These are phyloP conservation scores for Leptura quadrifasciata DNA, from an alignment of 2,888 invertebrate species.

Conservation along the genomic window DNA sequence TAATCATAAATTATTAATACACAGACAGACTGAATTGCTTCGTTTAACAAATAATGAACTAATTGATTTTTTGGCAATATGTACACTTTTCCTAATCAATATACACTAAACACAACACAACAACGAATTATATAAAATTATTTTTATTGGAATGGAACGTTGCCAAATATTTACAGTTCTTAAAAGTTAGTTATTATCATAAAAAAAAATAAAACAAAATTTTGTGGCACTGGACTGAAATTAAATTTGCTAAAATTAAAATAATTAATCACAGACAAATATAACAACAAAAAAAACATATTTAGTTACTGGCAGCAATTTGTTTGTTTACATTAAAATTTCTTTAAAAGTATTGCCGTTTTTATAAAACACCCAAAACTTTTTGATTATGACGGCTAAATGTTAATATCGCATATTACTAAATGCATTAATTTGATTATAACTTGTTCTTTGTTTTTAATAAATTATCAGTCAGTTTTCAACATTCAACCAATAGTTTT, in stretches of 20 bases:
- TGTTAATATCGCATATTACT: constrained; percentile 55
- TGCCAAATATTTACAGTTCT: constrained; percentile 56
- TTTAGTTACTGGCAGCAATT: constrained; percentile 51
- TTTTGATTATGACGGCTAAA: constrained; percentile 56
- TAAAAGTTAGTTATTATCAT: constrained; percentile 50
- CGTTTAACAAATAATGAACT: constrained; percentile 71
- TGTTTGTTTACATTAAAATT: constrained; percentile 49
- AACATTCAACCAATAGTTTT: constrained; percentile 56
- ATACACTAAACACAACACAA: constrained; percentile 72
- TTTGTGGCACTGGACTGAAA: constrained; percentile 61
- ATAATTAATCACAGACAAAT: constrained; percentile 56
- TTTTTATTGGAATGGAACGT: constrained; percentile 70
- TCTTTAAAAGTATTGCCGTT: constrained; percentile 55
- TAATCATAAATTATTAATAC: constrained; percentile 73
- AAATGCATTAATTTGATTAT: constrained; percentile 53
- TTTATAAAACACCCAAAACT: constrained; percentile 53
- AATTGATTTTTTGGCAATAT: constrained; percentile 72
- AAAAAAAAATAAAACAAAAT: constrained; percentile 58
- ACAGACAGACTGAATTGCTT: constrained; percentile 71
- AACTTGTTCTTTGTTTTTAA: constrained; percentile 44
- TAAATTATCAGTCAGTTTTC: constrained; percentile 52
- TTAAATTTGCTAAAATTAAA: constrained; percentile 52
- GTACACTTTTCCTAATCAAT: constrained; percentile 69
- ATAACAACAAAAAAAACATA: constrained; percentile 50
- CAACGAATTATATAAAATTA: constrained; percentile 70